These are phyloP conservation scores for Vollenhovia emeryi DNA, from an alignment of 1,140 invertebrate species.

Conservation along the genomic window DNA sequence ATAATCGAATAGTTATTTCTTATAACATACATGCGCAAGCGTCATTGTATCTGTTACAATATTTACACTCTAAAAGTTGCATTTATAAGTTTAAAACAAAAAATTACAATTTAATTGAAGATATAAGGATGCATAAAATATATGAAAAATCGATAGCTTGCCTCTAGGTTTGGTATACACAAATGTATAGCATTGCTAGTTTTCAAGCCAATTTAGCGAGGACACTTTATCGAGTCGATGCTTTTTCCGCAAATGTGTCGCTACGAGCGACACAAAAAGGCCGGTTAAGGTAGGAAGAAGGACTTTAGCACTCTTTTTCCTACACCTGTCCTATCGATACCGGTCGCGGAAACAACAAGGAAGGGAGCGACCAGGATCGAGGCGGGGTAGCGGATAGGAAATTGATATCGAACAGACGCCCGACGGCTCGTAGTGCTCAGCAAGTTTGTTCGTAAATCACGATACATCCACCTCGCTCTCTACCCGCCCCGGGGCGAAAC, in stretches of 20 bases:
- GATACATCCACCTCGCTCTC: slow-evolving; percentile 63
- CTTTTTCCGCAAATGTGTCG: not conserved
- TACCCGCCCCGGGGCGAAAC: slow-evolving; percentile 46
- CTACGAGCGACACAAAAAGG: slow-evolving; percentile 12
- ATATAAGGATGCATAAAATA: not conserved
- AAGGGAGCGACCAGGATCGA: slow-evolving; percentile 1
- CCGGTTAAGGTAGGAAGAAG: not conserved
- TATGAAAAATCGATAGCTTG: not conserved
- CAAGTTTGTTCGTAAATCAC: slow-evolving; percentile 81
- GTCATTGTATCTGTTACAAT: not conserved
- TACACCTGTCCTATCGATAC: slow-evolving; percentile 53
- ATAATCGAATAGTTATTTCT: not conserved
- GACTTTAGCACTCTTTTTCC: slow-evolving; percentile 47
- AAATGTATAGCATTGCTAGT: not conserved
- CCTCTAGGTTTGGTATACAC: not conserved
- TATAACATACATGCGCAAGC: not conserved
- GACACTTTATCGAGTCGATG: slow-evolving; percentile 4
- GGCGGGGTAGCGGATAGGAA: slow-evolving; percentile 61
- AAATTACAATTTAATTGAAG: not conserved
- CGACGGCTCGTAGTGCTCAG: slow-evolving; percentile 75
- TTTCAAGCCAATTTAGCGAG: not conserved
- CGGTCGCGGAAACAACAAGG: slow-evolving; percentile 49
- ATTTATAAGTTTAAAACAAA: not conserved
- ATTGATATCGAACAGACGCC: slow-evolving; percentile 74
- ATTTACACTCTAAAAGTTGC: not conserved